Base-by-base conservation (phyloP, 2,113 vertebrate species). In the Globicephala melas region DNA sequence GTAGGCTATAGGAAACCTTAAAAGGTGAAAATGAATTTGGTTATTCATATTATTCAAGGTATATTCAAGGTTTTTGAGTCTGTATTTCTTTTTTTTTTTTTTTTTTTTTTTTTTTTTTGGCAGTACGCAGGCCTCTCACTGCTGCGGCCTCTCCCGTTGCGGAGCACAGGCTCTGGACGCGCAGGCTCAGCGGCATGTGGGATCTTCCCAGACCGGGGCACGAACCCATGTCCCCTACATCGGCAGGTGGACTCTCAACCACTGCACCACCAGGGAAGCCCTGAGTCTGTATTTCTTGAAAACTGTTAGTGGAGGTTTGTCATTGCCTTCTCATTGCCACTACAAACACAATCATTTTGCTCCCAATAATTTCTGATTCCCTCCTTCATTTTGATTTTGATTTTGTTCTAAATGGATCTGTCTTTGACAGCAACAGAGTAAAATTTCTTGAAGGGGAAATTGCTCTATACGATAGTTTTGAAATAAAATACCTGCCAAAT, bases 391-490 rank as follows among this genome's bases (percentile, higher is more conserved):
- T 95, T 89, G 71, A 94, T 95, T 96, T 77, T 89, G 91, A 88
- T 95, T 95, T 94, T 94, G 38, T 74, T 93, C 81, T 93, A 89
- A 96, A 93, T 94, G 65, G 63, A 38, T 90, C 68, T 95, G 33
- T 92, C 68, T 92, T 90, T 97, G 91, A 94, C 85, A 95, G 92
- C 83, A 58, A 31, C n/a, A 74, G 65, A 95, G 90, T 93, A 68
- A 97, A 94, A 89, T 95, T 68, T 89, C 94, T 97, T 94, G 77
- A 97, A 96, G 83, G 62, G 67, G 73, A 96, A 97, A 97, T 96
- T 86, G 73, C 79, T 92, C 73, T 28, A 36, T 96, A 80, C 95
- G 68, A 86, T 97, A 93, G 79, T 92, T 97, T 96, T 95, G 87
- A 93, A 94, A 93, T 96, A 86, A 80, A 96, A 94, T 82, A 41